phyloP scores from a whole-genome alignment of 2,113 vertebrate species.

The Calyptommatus sinebrachiatus region DNA sequence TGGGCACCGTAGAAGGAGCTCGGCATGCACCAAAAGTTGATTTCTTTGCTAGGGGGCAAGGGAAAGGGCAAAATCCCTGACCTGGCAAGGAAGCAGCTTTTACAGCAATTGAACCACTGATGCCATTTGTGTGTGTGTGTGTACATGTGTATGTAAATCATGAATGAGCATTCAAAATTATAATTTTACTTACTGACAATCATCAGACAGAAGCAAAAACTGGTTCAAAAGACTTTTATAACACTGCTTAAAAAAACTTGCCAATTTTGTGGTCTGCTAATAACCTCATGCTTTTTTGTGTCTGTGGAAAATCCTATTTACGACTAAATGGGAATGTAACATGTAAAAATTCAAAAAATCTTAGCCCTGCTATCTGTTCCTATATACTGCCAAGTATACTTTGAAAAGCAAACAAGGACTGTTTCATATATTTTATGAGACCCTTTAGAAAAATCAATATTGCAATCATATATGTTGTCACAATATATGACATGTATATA shows the following conservation, averaged over 20 bases:
- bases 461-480: too few relatives aligned
- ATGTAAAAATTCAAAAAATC: slow-evolving; percentile 45
- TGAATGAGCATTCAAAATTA: slow-evolving; percentile 9
- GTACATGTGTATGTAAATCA: too few relatives aligned
- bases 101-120: background rate
- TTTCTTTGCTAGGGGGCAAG: too few relatives aligned
- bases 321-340: slow-evolving; percentile 59
- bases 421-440: slow-evolving; percentile 24
- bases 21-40: too few relatives aligned
- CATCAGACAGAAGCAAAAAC: slow-evolving; percentile 40
- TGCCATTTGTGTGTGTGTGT: background rate
- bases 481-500: too few relatives aligned
- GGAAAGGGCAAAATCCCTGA: too few relatives aligned
- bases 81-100: too few relatives aligned
- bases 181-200: slow-evolving; percentile 63
- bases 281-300: background rate
- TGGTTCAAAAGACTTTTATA: slow-evolving; percentile 52
- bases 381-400: slow-evolving; percentile 42
- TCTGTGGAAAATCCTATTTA: slow-evolving; percentile 36
- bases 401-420: background rate
- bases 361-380: background rate
- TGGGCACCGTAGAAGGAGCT: too few relatives aligned
- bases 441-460: slow-evolving; percentile 18
- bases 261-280: slow-evolving; percentile 2
- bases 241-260: slow-evolving; percentile 41